Evolutionary conservation across 2,113 vertebrate species (phyloP).

Genomic region (Hystrix cristata): DNA sequence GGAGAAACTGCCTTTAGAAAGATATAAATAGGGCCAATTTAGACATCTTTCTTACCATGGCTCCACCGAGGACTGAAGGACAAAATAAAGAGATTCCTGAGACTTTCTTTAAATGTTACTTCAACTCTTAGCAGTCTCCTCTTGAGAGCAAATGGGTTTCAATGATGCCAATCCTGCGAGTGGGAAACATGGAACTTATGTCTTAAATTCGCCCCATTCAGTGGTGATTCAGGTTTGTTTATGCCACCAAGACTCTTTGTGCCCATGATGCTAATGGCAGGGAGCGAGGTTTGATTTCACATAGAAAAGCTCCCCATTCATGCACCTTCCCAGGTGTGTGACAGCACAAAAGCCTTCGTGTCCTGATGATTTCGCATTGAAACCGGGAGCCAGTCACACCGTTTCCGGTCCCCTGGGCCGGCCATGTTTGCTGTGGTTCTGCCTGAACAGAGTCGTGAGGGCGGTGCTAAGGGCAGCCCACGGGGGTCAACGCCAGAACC

Average conservation of each 20-base stretch:
- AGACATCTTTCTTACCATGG: constrained; percentile 6
- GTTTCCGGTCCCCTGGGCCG: neutral
- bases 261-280: neutral
- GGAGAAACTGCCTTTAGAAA: constrained; percentile 54
- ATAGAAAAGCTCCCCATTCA: constrained; percentile 60
- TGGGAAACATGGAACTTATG: constrained; percentile 55
- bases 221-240: constrained; percentile 72
- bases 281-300: constrained; percentile 56
- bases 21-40: constrained; percentile 60
- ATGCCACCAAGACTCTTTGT: neutral
- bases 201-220: constrained; percentile 67
- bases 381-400: neutral
- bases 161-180: neutral
- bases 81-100: constrained; percentile 6
- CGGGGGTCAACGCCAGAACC: neutral
- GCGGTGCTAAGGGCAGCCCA: fast-evolving
- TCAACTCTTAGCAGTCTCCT: constrained; percentile 36
- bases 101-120: constrained; percentile 55
- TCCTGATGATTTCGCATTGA: constrained; percentile 74
- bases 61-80: neutral
- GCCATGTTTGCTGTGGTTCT: neutral
- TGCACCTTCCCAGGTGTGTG: constrained; percentile 73
- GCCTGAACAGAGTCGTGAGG: fast-evolving
- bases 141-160: constrained; percentile 64
- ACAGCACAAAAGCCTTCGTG: constrained; percentile 58